Evolutionary conservation across 2,797 vertebrate species (phyloP).

Genomic region (Lindbergichthys nudifrons): DNA sequence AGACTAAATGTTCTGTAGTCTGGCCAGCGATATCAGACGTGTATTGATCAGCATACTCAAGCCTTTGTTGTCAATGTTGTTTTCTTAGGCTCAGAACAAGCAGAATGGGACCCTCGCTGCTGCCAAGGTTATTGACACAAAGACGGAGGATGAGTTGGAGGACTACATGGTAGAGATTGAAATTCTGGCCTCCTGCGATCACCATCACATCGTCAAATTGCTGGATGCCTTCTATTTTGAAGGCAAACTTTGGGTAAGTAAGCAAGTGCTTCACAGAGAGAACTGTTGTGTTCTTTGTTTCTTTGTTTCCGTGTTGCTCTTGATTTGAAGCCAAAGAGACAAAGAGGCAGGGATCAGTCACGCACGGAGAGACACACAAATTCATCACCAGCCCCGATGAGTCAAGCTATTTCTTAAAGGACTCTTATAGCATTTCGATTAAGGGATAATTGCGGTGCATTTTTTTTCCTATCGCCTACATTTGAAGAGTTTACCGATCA

Average conservation of each 20-base stretch:
- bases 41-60: background rate
- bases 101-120: slow-evolving; percentile 95
- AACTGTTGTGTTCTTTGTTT: background rate
- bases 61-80: slow-evolving; percentile 27
- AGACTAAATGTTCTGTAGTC: slow-evolving; percentile 1
- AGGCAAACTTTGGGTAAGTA: slow-evolving; percentile 96
- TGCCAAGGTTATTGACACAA: slow-evolving; percentile 99
- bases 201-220: slow-evolving; percentile 96
- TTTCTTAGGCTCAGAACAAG: slow-evolving; percentile 95
- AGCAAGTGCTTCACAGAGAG: slow-evolving; percentile 41
- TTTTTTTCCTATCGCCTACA: background rate
- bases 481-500: slow-evolving; percentile 17
- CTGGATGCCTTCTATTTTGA: slow-evolving; percentile 98
- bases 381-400: slow-evolving; percentile 34
- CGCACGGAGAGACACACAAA: slow-evolving; percentile 32
- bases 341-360: slow-evolving; percentile 26
- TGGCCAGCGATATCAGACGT: slow-evolving; percentile 9
- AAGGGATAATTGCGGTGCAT: slow-evolving; percentile 8
- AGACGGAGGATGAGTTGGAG: slow-evolving; percentile 98
- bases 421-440: slow-evolving; percentile 10
- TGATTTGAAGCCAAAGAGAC: slow-evolving; percentile 54
- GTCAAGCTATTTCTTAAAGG: slow-evolving; percentile 22
- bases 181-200: slow-evolving; percentile 97
- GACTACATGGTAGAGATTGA: slow-evolving; percentile 99
- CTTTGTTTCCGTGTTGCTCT: slow-evolving; percentile 10